A percentile compares a stretch with the other conserved stretches of the same genome.
Evolutionary conservation across 2,888 invertebrate genomes (phyloP).

Genomic region (Cataglyphis livida): DNA sequence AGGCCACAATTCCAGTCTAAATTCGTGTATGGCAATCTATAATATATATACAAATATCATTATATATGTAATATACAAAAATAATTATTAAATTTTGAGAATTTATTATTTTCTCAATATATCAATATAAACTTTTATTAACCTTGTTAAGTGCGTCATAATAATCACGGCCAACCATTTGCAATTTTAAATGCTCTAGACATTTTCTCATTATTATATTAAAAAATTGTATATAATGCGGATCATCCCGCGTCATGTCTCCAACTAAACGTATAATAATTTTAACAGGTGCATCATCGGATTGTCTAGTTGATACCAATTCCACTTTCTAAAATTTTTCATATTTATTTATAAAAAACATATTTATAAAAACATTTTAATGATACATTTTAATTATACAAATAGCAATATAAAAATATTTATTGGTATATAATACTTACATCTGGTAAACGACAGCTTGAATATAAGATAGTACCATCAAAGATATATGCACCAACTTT

Average conservation of each 20-base stretch:
- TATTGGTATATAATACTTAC: slow-evolving; percentile 53
- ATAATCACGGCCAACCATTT: slow-evolving; percentile 91
- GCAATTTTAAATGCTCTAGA: slow-evolving; percentile 88
- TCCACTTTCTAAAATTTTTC: slow-evolving; percentile 87
- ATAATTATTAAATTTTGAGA: neutral
- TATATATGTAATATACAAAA: neutral
- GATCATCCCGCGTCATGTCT: slow-evolving; percentile 89
- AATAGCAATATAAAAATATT: neutral
- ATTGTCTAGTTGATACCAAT: slow-evolving; percentile 87
- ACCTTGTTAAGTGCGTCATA: slow-evolving; percentile 91
- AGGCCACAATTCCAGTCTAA: slow-evolving; percentile 92
- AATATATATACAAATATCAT: neutral
- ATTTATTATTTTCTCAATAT: slow-evolving; percentile 3
- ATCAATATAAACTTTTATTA: slow-evolving; percentile 32
- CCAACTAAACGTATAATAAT: slow-evolving; percentile 88
- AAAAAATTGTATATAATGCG: slow-evolving; percentile 89
- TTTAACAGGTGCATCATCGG: slow-evolving; percentile 87
- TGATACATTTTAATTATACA: neutral
- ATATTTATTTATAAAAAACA: neutral
- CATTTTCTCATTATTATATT: slow-evolving; percentile 92
- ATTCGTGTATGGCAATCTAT: slow-evolving; percentile 87
- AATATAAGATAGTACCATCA: slow-evolving; percentile 91
- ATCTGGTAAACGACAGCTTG: slow-evolving; percentile 86
- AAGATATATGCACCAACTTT: slow-evolving; percentile 90
- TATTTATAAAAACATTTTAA: neutral